Evolutionary conservation across 2,113 vertebrate species (phyloP).

Genomic region (Herpetotheres cachinnans): DNA sequence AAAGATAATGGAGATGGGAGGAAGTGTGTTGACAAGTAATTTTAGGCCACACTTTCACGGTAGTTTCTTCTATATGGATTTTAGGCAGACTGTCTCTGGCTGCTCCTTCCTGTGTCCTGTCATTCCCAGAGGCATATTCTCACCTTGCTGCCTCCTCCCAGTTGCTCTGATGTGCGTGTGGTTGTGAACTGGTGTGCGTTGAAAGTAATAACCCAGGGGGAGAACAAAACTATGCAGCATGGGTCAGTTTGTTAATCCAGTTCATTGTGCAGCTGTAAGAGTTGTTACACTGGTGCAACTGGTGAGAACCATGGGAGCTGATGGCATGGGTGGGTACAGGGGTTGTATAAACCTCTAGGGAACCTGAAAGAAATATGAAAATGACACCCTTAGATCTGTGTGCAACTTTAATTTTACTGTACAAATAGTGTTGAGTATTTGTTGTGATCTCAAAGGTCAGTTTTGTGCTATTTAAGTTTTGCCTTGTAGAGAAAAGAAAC

Average conservation of each 20-base stretch:
- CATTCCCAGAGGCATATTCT: not conserved
- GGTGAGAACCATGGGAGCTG: not conserved
- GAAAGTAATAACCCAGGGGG: not conserved
- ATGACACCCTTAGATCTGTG: not conserved
- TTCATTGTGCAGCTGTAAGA: not conserved
- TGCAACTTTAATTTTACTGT: not conserved
- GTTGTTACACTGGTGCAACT: not conserved
- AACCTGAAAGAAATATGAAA: not conserved
- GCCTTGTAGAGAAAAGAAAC: not conserved
- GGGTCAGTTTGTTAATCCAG: not conserved
- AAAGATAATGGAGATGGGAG: not conserved
- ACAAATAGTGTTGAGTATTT: not conserved
- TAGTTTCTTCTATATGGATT: not conserved
- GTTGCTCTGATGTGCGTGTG: not conserved
- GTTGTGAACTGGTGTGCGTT: not conserved
- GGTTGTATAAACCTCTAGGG: not conserved
- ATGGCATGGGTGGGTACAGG: not conserved
- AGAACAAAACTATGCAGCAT: not conserved
- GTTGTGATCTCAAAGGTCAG: constrained; percentile 10
- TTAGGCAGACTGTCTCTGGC: not conserved
- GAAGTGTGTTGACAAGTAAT: not conserved
- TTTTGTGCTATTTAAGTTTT: not conserved
- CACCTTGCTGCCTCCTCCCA: not conserved
- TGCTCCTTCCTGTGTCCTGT: not conserved
- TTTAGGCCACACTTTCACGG: not conserved